Evolutionary conservation across 2,888 invertebrate species (phyloP), one percentile per base, ranked within the genome.

Genomic region (Leptinotarsa haldemani): DNA sequence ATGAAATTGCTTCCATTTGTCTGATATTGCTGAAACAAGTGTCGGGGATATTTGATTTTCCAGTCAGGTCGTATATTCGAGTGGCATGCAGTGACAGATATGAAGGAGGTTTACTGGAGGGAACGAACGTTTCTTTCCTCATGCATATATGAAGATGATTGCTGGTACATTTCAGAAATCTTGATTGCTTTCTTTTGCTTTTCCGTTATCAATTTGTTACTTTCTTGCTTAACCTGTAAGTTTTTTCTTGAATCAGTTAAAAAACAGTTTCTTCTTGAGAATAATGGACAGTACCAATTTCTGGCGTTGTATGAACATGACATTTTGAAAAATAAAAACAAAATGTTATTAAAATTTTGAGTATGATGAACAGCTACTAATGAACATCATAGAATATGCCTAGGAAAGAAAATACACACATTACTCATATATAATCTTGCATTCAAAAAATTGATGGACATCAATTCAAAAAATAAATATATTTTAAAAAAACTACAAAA

Each of bases 11-110:
- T n/a, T 30, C 61, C 61, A 61, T 61, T 61, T 13, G 30, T 61
- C 61, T 61, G 61, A 61, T 61, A 61, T 61, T 30, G 61, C 61
- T 61, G 61, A 40, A 61, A 61, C 61, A 61, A 61, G 61, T 61
- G 61, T 61, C 61, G 61, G 61, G 40, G 12, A 61, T 61, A 61
- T 61, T 61, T 61, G 61, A 40, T 61, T 61, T 61, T 61, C 61
- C 61, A 61, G 30, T 61, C 61, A 18, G 61, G 61, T 56, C 56
- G 61, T n/a, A 61, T n/a, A 61, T 61, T 13, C 30, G 30, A 61
- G 30, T 4, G 61, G n/a, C 15, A 20, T 56, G 22, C 20, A 56
- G 22, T 20, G 56, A 56, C 56, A 22, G 20, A 22, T 22, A 56
- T 56, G 22, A 12, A 22, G 13, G 5, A 56, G 22, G 20, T 56